Base-by-base conservation (phyloP, 2,888 invertebrate genomes). In the Erynnis tages region DNA sequence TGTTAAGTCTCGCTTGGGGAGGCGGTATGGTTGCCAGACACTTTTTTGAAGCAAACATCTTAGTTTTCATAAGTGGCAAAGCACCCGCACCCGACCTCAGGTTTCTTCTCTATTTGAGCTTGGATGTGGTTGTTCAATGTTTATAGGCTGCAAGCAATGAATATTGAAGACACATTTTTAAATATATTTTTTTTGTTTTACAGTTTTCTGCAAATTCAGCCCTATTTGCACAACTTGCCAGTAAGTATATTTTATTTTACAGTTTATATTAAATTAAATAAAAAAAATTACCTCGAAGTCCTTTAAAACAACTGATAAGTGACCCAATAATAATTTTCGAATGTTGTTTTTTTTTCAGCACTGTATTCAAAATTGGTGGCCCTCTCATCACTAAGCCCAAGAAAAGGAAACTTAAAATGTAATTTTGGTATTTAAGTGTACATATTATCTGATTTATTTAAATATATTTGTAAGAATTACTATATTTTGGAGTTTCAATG, bases 221-320 rank as follows among this genome's bases (percentile, higher is more conserved):
- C 98, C 98, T 0, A 97, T 98, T 65, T 98, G 98, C 81, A 97
- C 98, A 16, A 98, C 98, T 29, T 98, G 98, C 81, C 97, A 98
- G 96, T 96, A 85, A 94, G 96, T 95, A 90, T 4, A 1, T 27
- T 16, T 17, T 17, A 32, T 23, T 17, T 40, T 19, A n/a, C n/a
- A n/a, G n/a, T n/a, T n/a, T n/a, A n/a, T n/a, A n/a, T n/a, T n/a
- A n/a, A n/a, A n/a, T n/a, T n/a, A n/a, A n/a, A n/a, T n/a, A n/a
- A n/a, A n/a, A n/a, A n/a, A n/a, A n/a, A n/a, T n/a, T n/a, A n/a
- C n/a, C n/a, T n/a, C n/a, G n/a, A n/a, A n/a, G n/a, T n/a, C n/a
- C n/a, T n/a, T n/a, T n/a, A n/a, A n/a, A n/a, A n/a, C n/a, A n/a
- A n/a, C n/a, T n/a, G n/a, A n/a, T n/a, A n/a, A n/a, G n/a, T n/a